Percentiles rank a stretch among this genome's conserved stretches.
phyloP scores from a whole-genome alignment of 2,113 vertebrate species.

The Maylandia zebra region DNA sequence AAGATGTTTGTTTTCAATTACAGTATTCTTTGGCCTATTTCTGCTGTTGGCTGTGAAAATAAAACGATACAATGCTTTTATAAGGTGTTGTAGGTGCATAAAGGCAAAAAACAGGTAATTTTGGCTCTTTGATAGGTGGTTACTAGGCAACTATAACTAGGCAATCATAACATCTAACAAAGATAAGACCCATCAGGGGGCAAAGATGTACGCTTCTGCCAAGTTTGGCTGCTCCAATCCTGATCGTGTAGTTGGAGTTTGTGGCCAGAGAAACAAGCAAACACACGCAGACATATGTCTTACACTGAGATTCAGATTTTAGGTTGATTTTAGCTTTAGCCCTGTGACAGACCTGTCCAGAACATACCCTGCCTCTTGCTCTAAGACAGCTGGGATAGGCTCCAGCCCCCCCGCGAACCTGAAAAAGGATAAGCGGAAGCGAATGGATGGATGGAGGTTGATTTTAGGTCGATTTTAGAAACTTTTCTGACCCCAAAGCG shows the following conservation, averaged over 20 bases:
- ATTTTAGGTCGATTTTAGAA: neutral
- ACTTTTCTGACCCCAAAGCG: neutral
- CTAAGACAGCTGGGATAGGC: neutral
- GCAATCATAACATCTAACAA: neutral
- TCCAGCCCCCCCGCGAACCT: neutral
- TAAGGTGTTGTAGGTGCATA: neutral
- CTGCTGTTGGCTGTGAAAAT: neutral
- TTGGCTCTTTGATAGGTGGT: neutral
- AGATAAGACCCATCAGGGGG: neutral
- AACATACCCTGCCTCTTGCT: neutral
- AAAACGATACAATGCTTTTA: neutral
- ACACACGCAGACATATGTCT: neutral
- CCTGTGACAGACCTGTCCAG: neutral
- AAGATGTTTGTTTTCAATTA: neutral
- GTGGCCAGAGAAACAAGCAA: neutral
- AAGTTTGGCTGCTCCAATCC: neutral
- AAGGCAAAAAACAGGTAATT: neutral
- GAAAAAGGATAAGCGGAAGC: fast-evolving
- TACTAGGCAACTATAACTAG: neutral
- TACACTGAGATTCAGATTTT: neutral
- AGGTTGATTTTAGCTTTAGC: neutral
- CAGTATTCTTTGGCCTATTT: neutral
- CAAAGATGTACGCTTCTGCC: neutral
- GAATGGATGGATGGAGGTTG: neutral
- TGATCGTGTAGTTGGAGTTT: neutral